phyloP scores from a whole-genome alignment of 1,140 invertebrate species.

The Microplitis demolitor region DNA sequence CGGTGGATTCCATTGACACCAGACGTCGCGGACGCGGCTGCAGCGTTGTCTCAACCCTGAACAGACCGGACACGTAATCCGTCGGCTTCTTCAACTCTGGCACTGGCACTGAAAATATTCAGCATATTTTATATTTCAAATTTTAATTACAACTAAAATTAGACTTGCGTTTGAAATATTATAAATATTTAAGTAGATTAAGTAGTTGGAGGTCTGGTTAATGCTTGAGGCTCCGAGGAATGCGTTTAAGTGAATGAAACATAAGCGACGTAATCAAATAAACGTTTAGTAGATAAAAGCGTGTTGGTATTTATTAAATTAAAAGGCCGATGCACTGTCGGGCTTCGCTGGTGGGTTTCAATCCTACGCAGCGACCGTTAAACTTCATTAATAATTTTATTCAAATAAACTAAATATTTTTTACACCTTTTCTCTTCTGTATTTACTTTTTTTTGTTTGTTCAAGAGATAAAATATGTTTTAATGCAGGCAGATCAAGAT shows the following conservation, averaged over 20 bases:
- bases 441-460: no score
- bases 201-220: neutral
- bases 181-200: neutral
- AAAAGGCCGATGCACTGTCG: slow-evolving; percentile 46
- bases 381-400: neutral
- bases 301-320: slow-evolving; percentile 54
- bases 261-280: slow-evolving; percentile 50
- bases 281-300: slow-evolving; percentile 43
- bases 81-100: slow-evolving; percentile 76
- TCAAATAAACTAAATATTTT: neutral
- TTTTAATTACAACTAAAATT: neutral
- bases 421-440: no score
- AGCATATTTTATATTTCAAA: slow-evolving; percentile 26
- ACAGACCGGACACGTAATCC: slow-evolving; percentile 80
- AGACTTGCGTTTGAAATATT: no score
- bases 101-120: slow-evolving; percentile 65
- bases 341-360: slow-evolving; percentile 3
- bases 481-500: no score
- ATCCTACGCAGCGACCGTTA: slow-evolving; percentile 14
- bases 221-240: neutral
- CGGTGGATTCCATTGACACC: slow-evolving; percentile 45
- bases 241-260: slow-evolving; percentile 17
- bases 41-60: slow-evolving; percentile 71
- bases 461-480: no score
- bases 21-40: slow-evolving; percentile 60